These are phyloP conservation scores for Sclerodermus sp. DNA, from an alignment of 2,888 invertebrate species.

Conservation along the genomic window DNA sequence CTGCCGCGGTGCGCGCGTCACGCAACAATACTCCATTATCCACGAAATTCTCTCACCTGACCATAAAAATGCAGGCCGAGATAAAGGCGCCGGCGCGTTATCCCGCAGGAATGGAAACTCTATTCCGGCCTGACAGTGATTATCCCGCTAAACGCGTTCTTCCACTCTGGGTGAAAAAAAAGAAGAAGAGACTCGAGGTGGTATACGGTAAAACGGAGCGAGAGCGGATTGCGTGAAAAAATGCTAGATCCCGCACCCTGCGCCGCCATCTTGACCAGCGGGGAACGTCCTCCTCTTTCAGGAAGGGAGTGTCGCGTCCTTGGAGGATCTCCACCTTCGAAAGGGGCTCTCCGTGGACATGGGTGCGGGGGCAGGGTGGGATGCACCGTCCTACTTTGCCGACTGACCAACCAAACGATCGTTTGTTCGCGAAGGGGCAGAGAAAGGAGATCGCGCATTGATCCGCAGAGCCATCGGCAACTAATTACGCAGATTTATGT, in stretches of 20 bases:
- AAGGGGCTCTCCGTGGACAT: constrained; percentile 20
- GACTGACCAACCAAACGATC: constrained; percentile 56
- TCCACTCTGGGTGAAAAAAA: no score
- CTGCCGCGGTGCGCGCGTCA: no score
- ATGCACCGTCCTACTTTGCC: constrained; percentile 52
- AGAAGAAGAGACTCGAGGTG: neutral
- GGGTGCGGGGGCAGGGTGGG: constrained; percentile 35
- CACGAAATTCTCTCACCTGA: no score
- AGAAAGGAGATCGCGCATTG: constrained; percentile 57
- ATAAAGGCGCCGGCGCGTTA: no score
- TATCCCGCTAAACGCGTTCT: no score
- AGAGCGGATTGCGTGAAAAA: constrained; percentile 10
- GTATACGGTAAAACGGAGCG: constrained; percentile 9
- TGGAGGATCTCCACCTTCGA: constrained; percentile 13
- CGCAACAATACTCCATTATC: no score
- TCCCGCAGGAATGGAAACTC: no score
- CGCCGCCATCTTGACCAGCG: constrained; percentile 46
- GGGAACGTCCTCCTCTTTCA: constrained; percentile 38
- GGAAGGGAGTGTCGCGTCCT: constrained; percentile 45
- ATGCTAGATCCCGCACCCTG: no score
- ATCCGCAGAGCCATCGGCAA: constrained; percentile 65
- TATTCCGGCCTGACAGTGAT: no score
- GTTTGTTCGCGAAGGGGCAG: constrained; percentile 45
- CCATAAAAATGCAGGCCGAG: no score
- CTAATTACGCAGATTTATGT: constrained; percentile 95